These are phyloP conservation scores for Oxyruncus cristatus DNA, from an alignment of 2,113 vertebrate genomes.

Conservation along the genomic window DNA sequence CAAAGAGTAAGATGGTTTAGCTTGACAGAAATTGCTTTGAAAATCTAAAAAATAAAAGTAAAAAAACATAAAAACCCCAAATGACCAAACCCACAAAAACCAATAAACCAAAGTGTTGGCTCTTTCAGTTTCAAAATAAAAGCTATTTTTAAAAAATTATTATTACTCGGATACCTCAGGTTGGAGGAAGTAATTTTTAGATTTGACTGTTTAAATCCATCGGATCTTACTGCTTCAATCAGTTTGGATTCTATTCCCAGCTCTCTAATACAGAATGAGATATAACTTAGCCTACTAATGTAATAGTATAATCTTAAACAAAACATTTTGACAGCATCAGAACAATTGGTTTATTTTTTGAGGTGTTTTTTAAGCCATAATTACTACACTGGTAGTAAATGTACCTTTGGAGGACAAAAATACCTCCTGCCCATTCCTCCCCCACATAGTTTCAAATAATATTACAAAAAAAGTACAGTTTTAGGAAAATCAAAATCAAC, in stretches of 20 bases:
- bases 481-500: not conserved
- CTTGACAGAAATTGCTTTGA: not conserved
- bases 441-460: not conserved
- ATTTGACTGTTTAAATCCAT: not conserved
- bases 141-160: not conserved
- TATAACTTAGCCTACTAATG: not conserved
- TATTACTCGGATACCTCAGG: not conserved
- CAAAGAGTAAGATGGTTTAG: not conserved
- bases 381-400: not conserved
- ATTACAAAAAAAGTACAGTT: not conserved
- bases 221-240: not conserved
- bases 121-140: not conserved
- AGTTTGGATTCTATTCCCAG: not conserved
- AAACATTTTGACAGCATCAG: not conserved
- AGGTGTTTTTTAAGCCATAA: not conserved
- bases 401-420: not conserved
- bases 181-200: not conserved
- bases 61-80: not conserved
- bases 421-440: not conserved
- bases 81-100: not conserved
- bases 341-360: not conserved
- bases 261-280: not conserved
- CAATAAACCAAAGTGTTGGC: not conserved
- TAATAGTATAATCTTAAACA: not conserved
- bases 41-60: not conserved